phyloP scores from a whole-genome alignment of 2,888 invertebrate genomes.

The Invenusta paracnida region DNA sequence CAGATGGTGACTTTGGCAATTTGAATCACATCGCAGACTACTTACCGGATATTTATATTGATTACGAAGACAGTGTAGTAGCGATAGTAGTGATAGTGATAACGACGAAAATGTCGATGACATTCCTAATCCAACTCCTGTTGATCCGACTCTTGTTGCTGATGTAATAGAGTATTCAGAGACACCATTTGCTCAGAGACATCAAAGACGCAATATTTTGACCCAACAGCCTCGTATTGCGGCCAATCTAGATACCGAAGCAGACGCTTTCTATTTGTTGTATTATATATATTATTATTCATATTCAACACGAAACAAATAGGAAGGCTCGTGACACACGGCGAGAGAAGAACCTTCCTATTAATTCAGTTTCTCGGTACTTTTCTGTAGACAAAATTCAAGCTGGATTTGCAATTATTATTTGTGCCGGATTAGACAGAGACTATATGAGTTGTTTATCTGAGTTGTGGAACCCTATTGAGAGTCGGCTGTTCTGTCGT shows the following conservation, averaged over 20 bases:
- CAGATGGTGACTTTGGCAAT: too few relatives aligned
- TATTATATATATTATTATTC: neutral
- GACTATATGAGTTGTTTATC: neutral
- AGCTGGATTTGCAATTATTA: neutral
- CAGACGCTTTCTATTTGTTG: conserved; percentile 6
- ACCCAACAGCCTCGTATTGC: neutral
- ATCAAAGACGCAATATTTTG: too few relatives aligned
- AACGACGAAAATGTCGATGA: neutral
- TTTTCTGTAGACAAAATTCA: conserved; percentile 2
- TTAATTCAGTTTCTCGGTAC: neutral
- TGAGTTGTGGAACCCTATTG: neutral
- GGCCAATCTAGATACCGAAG: conserved; percentile 7
- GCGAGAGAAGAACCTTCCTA: neutral
- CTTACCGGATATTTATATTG: too few relatives aligned
- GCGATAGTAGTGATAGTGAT: neutral
- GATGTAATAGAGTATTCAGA: conserved; percentile 6
- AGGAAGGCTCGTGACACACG: conserved; percentile 18
- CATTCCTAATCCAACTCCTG: neutral
- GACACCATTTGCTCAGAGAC: too few relatives aligned
- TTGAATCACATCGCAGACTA: too few relatives aligned
- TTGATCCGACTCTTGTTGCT: neutral
- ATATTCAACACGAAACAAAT: conserved; percentile 13
- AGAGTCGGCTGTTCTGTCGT: too few relatives aligned
- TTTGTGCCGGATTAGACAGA: neutral
- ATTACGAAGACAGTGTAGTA: neutral